These are phyloP conservation scores for Merodon equestris DNA, from an alignment of 2,888 invertebrate genomes.

Conservation along the genomic window DNA sequence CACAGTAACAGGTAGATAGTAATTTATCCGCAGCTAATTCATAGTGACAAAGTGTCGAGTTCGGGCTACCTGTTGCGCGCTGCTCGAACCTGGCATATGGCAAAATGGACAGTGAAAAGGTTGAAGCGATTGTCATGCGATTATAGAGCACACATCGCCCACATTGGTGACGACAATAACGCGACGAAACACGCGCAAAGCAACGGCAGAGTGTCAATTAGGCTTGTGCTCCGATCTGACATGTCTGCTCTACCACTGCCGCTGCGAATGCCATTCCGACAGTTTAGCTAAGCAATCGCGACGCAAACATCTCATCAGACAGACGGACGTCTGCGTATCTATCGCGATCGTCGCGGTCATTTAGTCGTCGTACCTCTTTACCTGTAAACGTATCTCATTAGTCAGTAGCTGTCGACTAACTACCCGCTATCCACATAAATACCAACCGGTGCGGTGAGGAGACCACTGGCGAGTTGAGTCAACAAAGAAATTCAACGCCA, in stretches of 20 bases:
- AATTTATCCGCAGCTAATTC: constrained; percentile 50
- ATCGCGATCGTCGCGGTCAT: background rate
- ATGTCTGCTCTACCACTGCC: constrained; percentile 57
- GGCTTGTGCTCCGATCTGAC: constrained; percentile 40
- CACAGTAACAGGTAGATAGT: constrained; percentile 30
- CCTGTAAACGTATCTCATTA: too few species aligned
- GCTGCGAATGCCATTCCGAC: constrained; percentile 57
- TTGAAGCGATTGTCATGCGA: constrained; percentile 5
- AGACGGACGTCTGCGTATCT: constrained; percentile 53
- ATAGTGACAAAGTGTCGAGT: constrained; percentile 55
- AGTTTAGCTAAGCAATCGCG: constrained; percentile 16
- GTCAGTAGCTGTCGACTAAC: too few species aligned
- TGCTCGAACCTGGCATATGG: too few species aligned
- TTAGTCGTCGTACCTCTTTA: background rate
- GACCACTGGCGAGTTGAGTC: constrained; percentile 43
- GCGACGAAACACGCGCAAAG: constrained; percentile 5
- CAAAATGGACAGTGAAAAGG: too few species aligned
- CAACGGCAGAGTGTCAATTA: constrained; percentile 39
- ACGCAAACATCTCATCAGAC: constrained; percentile 53
- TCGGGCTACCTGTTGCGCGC: constrained; percentile 22
- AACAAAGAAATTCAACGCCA: constrained; percentile 61
- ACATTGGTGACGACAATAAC: constrained; percentile 18
- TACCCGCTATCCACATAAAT: too few species aligned
- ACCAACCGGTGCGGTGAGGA: too few species aligned
- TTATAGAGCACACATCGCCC: constrained; percentile 40